Conservation (phyloP, 2,113 vertebrate genomes). For the Mellivora capensis region DNA sequence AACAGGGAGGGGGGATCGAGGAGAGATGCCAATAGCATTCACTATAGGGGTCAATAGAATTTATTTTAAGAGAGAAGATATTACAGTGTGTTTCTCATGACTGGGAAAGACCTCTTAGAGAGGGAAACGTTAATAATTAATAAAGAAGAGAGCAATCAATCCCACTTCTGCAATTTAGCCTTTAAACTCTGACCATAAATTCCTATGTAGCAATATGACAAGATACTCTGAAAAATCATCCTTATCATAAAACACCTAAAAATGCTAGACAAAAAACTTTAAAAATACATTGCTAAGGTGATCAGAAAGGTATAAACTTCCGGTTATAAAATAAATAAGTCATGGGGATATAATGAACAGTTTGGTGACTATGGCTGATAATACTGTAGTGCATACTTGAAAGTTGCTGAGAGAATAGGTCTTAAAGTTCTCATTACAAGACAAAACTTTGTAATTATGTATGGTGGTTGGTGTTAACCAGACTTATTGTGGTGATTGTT, state of each 20-base stretch:
- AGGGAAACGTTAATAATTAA: background rate
- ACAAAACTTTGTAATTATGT: background rate
- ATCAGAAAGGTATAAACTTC: background rate
- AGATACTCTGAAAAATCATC: background rate
- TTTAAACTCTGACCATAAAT: constrained; percentile 2
- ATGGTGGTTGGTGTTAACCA: background rate
- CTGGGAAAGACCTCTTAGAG: background rate
- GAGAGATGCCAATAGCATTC: background rate
- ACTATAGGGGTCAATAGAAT: background rate
- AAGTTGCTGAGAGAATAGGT: background rate
- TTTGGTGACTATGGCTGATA: background rate
- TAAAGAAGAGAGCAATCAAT: background rate
- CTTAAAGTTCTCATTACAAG: background rate
- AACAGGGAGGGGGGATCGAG: background rate
- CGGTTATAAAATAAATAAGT: background rate
- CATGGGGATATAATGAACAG: background rate
- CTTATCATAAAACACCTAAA: background rate
- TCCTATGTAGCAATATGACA: background rate
- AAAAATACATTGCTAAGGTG: background rate
- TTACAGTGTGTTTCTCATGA: background rate
- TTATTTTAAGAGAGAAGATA: background rate
- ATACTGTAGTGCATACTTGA: background rate
- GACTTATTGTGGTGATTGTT: background rate
- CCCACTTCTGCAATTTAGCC: background rate
- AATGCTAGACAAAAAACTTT: background rate